Conservation (phyloP, 2,113 vertebrate species). For the Brachypodius melanocephalos region DNA sequence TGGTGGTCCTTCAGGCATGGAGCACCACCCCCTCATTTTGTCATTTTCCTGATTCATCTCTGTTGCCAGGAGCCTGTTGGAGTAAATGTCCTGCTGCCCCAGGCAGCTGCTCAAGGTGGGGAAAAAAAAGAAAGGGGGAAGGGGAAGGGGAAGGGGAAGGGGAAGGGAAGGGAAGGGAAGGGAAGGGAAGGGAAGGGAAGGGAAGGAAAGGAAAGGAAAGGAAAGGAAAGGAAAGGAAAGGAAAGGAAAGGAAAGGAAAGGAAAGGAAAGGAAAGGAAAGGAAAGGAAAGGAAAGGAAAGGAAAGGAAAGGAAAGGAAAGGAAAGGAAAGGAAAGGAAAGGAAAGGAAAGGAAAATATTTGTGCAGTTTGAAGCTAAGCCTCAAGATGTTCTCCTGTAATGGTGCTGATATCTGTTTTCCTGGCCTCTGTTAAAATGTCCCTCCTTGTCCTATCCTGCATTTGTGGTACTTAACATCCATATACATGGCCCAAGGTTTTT, state of each 20-base stretch:
- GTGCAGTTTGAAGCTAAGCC: not conserved
- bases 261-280: too few relatives aligned
- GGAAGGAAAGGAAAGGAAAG: too few relatives aligned
- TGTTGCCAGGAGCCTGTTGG: not conserved
- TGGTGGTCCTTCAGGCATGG: not conserved
- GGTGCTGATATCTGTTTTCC: not conserved
- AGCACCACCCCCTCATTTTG: not conserved
- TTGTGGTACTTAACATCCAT: not conserved
- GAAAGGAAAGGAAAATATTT: not conserved
- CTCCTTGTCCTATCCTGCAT: not conserved
- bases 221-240: too few relatives aligned
- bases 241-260: too few relatives aligned
- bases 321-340: not conserved
- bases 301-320: not conserved
- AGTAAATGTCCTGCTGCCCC: not conserved
- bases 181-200: not conserved
- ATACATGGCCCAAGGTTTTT: not conserved
- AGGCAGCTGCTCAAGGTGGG: not conserved
- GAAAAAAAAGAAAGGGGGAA: not conserved
- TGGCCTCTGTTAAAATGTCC: not conserved
- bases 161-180: not conserved
- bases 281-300: too few relatives aligned
- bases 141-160: not conserved
- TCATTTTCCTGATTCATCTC: not conserved
- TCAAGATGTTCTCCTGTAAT: not conserved